Evolutionary conservation across 2,113 vertebrate species (phyloP).

Genomic region (Azemiops feae): DNA sequence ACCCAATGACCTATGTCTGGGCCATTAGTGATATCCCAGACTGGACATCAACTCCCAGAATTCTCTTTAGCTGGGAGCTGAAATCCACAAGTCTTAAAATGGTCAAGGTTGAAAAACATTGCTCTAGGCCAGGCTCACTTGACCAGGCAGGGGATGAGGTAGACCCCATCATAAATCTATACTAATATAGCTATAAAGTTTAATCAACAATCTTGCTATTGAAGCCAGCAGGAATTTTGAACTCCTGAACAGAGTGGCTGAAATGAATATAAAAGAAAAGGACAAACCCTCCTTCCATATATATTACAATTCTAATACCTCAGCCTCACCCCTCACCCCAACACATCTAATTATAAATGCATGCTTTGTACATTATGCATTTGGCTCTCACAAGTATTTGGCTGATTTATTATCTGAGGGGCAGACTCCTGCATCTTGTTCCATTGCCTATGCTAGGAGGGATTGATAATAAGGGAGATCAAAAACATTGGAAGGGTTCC

Average conservation of each 20-base stretch:
- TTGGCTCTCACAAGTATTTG: background rate
- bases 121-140: background rate
- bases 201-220: background rate
- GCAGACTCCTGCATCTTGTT: background rate
- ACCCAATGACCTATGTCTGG: background rate
- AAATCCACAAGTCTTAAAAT: background rate
- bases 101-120: background rate
- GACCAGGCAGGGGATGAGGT: background rate
- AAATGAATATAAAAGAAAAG: background rate
- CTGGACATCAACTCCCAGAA: background rate
- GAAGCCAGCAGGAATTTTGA: background rate
- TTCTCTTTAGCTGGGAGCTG: background rate
- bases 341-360: background rate
- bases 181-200: background rate
- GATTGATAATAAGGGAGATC: background rate
- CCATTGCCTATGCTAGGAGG: background rate
- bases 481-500: background rate
- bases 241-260: background rate
- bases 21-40: background rate
- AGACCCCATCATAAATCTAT: background rate
- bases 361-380: background rate
- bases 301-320: background rate
- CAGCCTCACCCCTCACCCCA: background rate
- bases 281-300: background rate
- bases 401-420: background rate